Percentiles rank a stretch among this genome's conserved stretches.
Evolutionary conservation across 2,888 invertebrate species (phyloP).

Genomic region (Mechanitis messenoides): DNA sequence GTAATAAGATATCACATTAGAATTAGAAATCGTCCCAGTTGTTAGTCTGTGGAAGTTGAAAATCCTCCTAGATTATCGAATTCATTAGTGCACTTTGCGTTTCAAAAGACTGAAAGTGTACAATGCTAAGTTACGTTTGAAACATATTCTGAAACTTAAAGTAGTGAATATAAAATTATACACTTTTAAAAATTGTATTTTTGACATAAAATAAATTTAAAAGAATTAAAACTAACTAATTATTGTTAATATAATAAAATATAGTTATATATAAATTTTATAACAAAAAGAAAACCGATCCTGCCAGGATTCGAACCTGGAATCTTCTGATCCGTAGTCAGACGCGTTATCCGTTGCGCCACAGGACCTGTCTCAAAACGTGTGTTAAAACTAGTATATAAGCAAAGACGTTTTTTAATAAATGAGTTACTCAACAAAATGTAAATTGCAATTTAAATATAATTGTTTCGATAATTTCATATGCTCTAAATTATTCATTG

Average conservation of each 20-base stretch:
- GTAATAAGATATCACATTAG: conserved; percentile 14
- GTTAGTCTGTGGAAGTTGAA: conserved; percentile 41
- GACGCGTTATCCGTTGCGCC: conserved; percentile 83
- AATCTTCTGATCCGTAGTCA: conserved; percentile 83
- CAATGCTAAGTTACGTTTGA: background rate
- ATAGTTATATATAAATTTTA: too few relatives aligned
- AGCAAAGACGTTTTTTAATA: background rate
- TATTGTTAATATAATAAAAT: background rate
- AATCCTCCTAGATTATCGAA: conserved; percentile 61
- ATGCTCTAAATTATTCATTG: conserved; percentile 14
- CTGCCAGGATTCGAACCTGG: conserved; percentile 81
- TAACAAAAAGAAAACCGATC: conserved; percentile 48
- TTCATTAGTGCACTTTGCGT: conserved; percentile 65
- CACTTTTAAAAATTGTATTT: conserved; percentile 4
- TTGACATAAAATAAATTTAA: background rate
- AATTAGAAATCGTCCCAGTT: conserved; percentile 29
- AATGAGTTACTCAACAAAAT: too few relatives aligned
- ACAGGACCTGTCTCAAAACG: conserved; percentile 63
- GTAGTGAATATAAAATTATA: background rate
- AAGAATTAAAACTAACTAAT: background rate
- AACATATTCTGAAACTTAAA: background rate
- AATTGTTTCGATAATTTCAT: too few relatives aligned
- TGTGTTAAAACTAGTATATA: background rate
- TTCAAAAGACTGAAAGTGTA: conserved; percentile 35
- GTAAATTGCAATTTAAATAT: too few relatives aligned